phyloP scores from a whole-genome alignment of 2,113 vertebrate species.

The Poecilia latipinna region DNA sequence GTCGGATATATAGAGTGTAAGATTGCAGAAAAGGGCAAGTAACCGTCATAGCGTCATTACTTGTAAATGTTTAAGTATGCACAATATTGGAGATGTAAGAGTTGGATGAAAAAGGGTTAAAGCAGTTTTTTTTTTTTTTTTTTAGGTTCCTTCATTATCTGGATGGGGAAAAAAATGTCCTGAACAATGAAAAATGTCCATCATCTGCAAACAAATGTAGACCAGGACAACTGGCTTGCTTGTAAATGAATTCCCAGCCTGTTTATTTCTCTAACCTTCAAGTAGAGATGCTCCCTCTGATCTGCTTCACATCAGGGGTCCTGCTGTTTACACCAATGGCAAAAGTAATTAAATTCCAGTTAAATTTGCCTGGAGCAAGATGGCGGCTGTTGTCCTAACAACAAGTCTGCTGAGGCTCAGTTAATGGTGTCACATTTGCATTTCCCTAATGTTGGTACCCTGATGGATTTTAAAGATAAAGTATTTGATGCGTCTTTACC shows the following conservation, averaged over 20 bases:
- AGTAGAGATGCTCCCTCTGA: constrained; percentile 17
- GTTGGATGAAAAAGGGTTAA: constrained; percentile 5
- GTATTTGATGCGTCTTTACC: neutral
- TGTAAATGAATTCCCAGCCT: constrained; percentile 16
- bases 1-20: constrained; percentile 1
- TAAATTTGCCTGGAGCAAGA: constrained; percentile 41
- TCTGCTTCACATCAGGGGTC: constrained; percentile 38
- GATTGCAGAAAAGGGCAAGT: constrained; percentile 3
- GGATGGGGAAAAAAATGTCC: neutral
- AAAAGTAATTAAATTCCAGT: constrained; percentile 63
- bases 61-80: constrained; percentile 6
- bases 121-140: neutral
- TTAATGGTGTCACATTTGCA: constrained; percentile 35
- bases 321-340: constrained; percentile 55
- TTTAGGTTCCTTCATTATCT: constrained; percentile 5
- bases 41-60: constrained; percentile 13
- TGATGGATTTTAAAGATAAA: neutral
- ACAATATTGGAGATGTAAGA: constrained; percentile 10
- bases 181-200: neutral
- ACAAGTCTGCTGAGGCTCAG: constrained; percentile 15
- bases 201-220: constrained; percentile 16
- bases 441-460: constrained; percentile 13
- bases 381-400: constrained; percentile 27
- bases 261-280: constrained; percentile 24
- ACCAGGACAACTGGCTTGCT: constrained; percentile 41